Evolutionary conservation across 2,888 invertebrate species (phyloP).

Genomic region (Lamellibrachia columna): DNA sequence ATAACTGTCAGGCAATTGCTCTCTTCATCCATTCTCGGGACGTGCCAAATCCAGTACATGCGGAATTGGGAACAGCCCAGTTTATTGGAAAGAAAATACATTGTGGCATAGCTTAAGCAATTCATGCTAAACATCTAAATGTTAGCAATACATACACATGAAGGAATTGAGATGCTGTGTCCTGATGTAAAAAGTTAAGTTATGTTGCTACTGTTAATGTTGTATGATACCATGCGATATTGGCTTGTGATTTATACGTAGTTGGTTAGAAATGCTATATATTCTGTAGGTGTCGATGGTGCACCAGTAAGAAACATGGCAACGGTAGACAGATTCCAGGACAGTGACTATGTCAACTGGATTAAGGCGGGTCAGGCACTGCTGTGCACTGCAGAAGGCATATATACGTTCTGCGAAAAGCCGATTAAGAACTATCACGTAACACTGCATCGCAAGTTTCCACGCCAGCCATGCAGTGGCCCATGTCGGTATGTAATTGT

Average conservation of each 20-base stretch:
- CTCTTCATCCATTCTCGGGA: too few species aligned
- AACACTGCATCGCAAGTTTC: not conserved
- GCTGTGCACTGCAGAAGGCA: not conserved
- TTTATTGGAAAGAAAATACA: too few species aligned
- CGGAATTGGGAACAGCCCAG: too few species aligned
- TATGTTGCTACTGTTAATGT: not conserved
- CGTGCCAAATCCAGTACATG: too few species aligned
- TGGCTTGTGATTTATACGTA: not conserved
- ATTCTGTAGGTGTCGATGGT: not conserved
- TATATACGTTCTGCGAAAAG: not conserved
- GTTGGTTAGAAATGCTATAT: not conserved
- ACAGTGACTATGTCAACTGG: not conserved
- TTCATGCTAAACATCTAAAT: too few species aligned
- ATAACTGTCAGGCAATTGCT: too few species aligned
- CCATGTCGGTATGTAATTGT: not conserved
- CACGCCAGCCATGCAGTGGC: not conserved
- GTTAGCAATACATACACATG: too few species aligned
- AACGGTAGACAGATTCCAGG: not conserved
- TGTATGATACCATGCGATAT: not conserved
- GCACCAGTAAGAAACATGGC: not conserved
- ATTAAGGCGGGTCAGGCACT: not conserved
- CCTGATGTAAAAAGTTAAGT: too few species aligned
- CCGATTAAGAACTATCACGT: not conserved
- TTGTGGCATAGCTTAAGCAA: too few species aligned
- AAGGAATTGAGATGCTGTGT: too few species aligned